phyloP scores from a whole-genome alignment of 2,113 vertebrate species.

The Ochotona princeps region DNA sequence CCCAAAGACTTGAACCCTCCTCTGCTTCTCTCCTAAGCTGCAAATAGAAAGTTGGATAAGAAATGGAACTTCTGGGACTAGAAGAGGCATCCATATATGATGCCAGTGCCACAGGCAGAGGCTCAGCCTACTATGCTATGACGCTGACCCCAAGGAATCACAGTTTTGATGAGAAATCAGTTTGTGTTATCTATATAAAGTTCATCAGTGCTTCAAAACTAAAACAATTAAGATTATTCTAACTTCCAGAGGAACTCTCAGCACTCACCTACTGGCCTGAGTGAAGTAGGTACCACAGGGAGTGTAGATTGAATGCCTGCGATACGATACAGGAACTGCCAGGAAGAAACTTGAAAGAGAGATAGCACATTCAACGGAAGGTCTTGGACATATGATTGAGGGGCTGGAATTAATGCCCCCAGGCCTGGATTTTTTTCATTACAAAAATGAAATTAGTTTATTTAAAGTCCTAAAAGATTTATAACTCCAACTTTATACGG shows the following conservation, averaged over 20 bases:
- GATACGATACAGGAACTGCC: too few relatives aligned
- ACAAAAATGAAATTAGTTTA: not conserved
- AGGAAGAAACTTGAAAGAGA: not conserved
- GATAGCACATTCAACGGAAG: not conserved
- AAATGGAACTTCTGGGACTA: too few relatives aligned
- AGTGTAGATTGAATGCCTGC: not conserved
- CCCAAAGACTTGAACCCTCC: too few relatives aligned
- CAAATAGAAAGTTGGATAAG: too few relatives aligned
- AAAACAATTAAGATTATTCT: not conserved
- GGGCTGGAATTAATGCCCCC: not conserved
- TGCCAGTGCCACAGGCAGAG: too few relatives aligned
- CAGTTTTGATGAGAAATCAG: not conserved
- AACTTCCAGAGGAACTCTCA: not conserved
- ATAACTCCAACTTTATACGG: not conserved
- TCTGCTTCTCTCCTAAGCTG: too few relatives aligned
- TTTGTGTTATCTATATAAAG: not conserved
- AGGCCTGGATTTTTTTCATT: not conserved
- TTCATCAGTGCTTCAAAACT: not conserved
- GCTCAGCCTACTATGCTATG: too few relatives aligned
- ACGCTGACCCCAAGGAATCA: too few relatives aligned
- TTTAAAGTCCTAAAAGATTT: not conserved
- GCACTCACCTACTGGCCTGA: fast-evolving
- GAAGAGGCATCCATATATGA: too few relatives aligned
- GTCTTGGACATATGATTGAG: not conserved
- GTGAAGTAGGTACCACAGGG: too few relatives aligned